Evolutionary conservation across 1,140 invertebrate genomes (phyloP).

Genomic region (Drosophila biarmipes): DNA sequence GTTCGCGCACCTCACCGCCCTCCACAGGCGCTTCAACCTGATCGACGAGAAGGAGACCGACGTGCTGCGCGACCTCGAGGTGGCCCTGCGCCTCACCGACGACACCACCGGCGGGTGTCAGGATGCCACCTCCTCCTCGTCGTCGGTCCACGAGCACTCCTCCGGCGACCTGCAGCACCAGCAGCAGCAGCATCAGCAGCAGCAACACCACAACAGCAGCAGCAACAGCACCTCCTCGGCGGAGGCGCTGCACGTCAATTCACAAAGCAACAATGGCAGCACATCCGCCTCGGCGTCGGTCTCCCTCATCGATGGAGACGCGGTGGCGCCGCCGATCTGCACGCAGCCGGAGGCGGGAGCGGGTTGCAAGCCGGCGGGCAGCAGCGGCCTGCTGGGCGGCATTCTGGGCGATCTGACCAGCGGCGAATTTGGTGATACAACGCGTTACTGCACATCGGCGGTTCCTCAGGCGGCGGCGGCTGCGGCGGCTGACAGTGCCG

Average conservation of each 20-base stretch:
- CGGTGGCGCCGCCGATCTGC: constrained; percentile 75
- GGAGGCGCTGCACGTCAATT: constrained; percentile 69
- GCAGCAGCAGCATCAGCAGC: constrained; percentile 26
- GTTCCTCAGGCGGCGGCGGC: constrained; percentile 52
- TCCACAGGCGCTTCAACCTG: constrained; percentile 94
- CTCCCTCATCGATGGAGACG: constrained; percentile 78
- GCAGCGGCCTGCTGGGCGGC: constrained; percentile 73
- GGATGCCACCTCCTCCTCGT: constrained; percentile 29
- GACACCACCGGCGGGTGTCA: constrained; percentile 67
- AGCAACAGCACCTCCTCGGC: constrained; percentile 60
- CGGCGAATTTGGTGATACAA: constrained; percentile 83
- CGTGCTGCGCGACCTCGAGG: constrained; percentile 93
- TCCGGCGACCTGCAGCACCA: constrained; percentile 20
- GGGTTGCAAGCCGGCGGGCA: constrained; percentile 67
- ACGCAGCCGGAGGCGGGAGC: constrained; percentile 79
- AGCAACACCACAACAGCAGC: constrained; percentile 46
- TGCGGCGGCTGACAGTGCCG: constrained; percentile 10
- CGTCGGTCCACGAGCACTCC: constrained; percentile 35
- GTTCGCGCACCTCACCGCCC: constrained; percentile 97
- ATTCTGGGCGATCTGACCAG: constrained; percentile 80
- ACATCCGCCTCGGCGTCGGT: constrained; percentile 47
- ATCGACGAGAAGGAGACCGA: constrained; percentile 98
- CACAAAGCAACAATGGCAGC: constrained; percentile 63
- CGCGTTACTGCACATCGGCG: constrained; percentile 81
- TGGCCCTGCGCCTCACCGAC: constrained; percentile 88